Percentiles rank a stretch among this genome's conserved stretches.
These are phyloP conservation scores for Acomys russatus DNA, from an alignment of 2,797 vertebrate genomes.

Conservation along the genomic window DNA sequence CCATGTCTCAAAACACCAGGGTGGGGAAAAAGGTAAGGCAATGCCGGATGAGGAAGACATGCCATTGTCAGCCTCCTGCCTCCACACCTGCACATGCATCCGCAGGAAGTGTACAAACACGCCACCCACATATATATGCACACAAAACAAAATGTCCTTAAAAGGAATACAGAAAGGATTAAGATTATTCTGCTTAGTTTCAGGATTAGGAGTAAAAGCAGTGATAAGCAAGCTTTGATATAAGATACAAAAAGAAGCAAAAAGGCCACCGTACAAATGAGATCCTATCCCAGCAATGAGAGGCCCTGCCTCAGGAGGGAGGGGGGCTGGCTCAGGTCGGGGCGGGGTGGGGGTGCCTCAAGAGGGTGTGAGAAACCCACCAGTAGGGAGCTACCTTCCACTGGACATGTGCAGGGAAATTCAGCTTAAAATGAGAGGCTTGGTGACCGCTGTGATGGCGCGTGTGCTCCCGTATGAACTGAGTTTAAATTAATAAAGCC, in stretches of 20 bases:
- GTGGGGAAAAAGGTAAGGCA: no score
- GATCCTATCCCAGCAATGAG: not conserved
- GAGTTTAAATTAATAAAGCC: slow-evolving; percentile 66
- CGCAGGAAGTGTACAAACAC: not conserved
- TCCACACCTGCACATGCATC: not conserved
- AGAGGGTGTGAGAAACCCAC: not conserved
- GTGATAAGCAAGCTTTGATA: not conserved
- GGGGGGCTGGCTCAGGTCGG: no score
- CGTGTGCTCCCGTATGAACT: not conserved
- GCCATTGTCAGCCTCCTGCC: not conserved
- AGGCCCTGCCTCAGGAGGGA: not conserved
- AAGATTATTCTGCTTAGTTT: not conserved
- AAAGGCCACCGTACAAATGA: not conserved
- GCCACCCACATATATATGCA: not conserved
- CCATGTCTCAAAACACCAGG: not conserved
- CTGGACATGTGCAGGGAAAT: not conserved
- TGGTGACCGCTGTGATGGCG: not conserved
- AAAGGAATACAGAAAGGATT: not conserved
- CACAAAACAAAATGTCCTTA: not conserved
- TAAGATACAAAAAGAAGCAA: not conserved
- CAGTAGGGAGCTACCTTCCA: not conserved
- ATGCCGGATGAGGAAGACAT: not conserved
- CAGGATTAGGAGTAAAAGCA: not conserved
- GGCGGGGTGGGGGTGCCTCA: not conserved
- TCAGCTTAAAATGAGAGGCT: not conserved